Conservation (phyloP, 2,113 vertebrate genomes). For the Mastomys coucha region DNA sequence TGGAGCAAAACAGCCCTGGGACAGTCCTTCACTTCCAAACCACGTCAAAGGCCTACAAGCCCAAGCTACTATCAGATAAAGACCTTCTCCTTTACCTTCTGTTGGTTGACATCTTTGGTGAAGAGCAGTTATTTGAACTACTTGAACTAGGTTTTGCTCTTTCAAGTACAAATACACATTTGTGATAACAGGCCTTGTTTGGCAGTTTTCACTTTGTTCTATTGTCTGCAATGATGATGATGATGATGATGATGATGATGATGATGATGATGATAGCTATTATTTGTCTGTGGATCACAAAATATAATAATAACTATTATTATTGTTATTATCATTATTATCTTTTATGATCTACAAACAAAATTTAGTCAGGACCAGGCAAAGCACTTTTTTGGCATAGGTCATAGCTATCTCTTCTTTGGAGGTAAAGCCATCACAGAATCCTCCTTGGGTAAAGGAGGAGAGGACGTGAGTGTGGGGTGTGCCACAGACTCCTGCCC, state of each 20-base stretch:
- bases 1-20: neutral
- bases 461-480: neutral
- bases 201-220: neutral
- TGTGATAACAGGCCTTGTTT: neutral
- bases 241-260: neutral
- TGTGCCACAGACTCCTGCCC: neutral
- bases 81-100: neutral
- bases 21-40: neutral
- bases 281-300: too few species aligned
- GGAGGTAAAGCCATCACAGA: neutral
- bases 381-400: neutral
- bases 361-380: neutral
- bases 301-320: neutral
- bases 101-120: neutral
- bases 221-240: neutral
- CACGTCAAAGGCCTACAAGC: neutral
- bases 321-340: neutral
- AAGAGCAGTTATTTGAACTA: neutral
- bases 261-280: neutral
- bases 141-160: neutral
- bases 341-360: neutral
- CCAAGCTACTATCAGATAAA: neutral
- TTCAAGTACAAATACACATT: neutral
- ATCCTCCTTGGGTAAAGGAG: neutral
- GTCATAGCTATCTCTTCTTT: neutral